Evolutionary conservation across 2,888 invertebrate genomes (phyloP).

Genomic region (Meloe dianella): DNA sequence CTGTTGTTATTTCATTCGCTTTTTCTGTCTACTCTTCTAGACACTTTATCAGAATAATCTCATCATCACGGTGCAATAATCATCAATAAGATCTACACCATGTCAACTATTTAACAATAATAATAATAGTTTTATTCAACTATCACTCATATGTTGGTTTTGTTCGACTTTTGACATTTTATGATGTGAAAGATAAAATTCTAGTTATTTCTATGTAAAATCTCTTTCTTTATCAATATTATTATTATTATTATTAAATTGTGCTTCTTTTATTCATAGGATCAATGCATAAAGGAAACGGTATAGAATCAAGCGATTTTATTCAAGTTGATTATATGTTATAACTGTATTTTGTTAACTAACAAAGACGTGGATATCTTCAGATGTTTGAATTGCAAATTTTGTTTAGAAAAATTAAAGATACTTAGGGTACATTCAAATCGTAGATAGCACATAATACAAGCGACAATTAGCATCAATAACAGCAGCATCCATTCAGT

Average conservation of each 20-base stretch:
- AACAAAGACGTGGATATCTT: background rate
- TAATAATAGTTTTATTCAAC: slow-evolving; percentile 24
- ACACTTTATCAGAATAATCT: slow-evolving; percentile 25
- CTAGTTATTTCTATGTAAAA: background rate
- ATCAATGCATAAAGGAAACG: background rate
- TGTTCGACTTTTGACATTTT: background rate
- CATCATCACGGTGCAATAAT: slow-evolving; percentile 32
- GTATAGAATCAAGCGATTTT: background rate
- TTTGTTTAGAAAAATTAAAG: background rate
- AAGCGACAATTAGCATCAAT: too few species aligned
- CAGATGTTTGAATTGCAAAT: background rate
- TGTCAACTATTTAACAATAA: background rate
- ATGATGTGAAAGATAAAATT: background rate
- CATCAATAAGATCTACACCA: slow-evolving; percentile 27
- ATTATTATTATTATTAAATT: background rate
- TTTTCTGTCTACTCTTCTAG: slow-evolving; percentile 5
- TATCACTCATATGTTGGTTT: slow-evolving; percentile 23
- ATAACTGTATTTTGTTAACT: slow-evolving; percentile 5
- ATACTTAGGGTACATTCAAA: background rate
- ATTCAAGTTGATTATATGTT: background rate
- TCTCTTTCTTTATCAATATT: background rate
- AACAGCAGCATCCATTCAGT: too few species aligned
- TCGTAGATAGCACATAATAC: too few species aligned
- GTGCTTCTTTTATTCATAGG: background rate
- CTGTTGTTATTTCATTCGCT: background rate